A percentile compares a stretch with the other conserved stretches of the same genome.
Evolutionary conservation across 2,888 invertebrate genomes (phyloP).

Genomic region (Coelinius sp.): DNA sequence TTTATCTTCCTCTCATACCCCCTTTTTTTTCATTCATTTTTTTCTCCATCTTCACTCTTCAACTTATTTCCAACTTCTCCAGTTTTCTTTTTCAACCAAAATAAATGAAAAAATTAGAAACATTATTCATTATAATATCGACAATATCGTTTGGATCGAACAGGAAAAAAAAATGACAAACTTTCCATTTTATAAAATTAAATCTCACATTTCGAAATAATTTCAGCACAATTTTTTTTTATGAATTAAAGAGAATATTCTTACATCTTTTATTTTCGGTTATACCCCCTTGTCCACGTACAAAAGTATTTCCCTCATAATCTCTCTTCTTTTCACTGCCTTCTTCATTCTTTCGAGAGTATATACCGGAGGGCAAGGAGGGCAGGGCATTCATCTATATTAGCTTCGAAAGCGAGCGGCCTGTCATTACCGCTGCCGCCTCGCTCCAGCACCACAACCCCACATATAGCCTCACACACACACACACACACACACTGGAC

Average conservation of each 20-base stretch:
- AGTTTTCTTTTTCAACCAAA: constrained; percentile 10
- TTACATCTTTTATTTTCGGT: constrained; percentile 3
- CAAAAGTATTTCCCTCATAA: constrained; percentile 36
- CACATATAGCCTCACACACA: constrained; percentile 23
- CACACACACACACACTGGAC: not conserved
- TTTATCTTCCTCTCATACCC: constrained; percentile 15
- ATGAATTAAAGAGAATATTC: not conserved
- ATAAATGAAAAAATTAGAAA: too few species aligned
- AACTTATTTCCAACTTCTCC: constrained; percentile 10
- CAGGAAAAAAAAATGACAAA: too few species aligned
- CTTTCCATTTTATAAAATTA: too few species aligned
- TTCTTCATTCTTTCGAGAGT: constrained; percentile 33
- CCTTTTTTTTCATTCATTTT: constrained; percentile 38
- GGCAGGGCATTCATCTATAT: constrained; percentile 71
- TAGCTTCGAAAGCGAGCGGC: constrained; percentile 71
- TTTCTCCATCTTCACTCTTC: constrained; percentile 20
- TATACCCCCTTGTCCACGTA: constrained; percentile 31
- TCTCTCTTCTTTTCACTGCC: constrained; percentile 27
- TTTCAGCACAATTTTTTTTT: too few species aligned
- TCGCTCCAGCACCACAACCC: constrained; percentile 43
- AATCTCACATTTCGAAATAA: too few species aligned
- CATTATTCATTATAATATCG: too few species aligned
- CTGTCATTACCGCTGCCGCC: constrained; percentile 70
- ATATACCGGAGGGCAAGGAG: constrained; percentile 67
- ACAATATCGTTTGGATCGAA: too few species aligned